phyloP scores from a whole-genome alignment of 2,888 invertebrate species.

The Cylindroiulus punctatus region DNA sequence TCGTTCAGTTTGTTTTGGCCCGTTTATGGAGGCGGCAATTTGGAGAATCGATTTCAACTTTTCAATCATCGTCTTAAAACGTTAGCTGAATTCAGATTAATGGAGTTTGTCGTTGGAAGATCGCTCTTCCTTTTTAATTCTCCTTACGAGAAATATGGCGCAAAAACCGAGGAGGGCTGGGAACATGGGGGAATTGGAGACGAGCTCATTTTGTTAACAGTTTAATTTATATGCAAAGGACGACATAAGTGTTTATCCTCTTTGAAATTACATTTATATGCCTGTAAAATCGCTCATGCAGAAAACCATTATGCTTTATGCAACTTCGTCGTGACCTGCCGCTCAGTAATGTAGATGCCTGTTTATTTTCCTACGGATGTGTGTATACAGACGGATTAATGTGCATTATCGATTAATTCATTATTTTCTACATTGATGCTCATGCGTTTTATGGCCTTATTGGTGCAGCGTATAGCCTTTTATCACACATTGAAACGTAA shows the following conservation, averaged over 20 bases:
- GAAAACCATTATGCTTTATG: conserved; percentile 45
- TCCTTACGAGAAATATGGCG: not conserved
- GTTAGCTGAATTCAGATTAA: conserved; percentile 40
- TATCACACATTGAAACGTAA: conserved; percentile 2
- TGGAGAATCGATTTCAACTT: conserved; percentile 5
- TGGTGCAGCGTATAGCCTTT: conserved; percentile 15
- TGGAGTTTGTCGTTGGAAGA: conserved; percentile 41
- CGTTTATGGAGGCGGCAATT: conserved; percentile 25
- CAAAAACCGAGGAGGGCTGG: not conserved
- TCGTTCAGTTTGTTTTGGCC: not conserved
- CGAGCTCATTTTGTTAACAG: conserved; percentile 42
- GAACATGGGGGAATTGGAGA: not conserved
- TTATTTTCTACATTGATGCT: conserved; percentile 35
- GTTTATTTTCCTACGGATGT: conserved; percentile 1
- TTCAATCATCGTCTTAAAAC: conserved; percentile 45
- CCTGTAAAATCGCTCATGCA: conserved; percentile 33
- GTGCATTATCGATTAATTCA: conserved; percentile 38
- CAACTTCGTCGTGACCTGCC: conserved; percentile 35
- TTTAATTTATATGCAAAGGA: conserved; percentile 45
- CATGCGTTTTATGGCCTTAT: conserved; percentile 29
- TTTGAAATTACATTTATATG: conserved; percentile 45
- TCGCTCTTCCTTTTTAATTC: conserved; percentile 3
- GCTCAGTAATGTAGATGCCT: not conserved
- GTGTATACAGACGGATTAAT: conserved; percentile 11
- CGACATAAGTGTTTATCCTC: conserved; percentile 47